Evolutionary conservation across 2,113 vertebrate genomes (phyloP).

Genomic region (Zapus hudsonius): DNA sequence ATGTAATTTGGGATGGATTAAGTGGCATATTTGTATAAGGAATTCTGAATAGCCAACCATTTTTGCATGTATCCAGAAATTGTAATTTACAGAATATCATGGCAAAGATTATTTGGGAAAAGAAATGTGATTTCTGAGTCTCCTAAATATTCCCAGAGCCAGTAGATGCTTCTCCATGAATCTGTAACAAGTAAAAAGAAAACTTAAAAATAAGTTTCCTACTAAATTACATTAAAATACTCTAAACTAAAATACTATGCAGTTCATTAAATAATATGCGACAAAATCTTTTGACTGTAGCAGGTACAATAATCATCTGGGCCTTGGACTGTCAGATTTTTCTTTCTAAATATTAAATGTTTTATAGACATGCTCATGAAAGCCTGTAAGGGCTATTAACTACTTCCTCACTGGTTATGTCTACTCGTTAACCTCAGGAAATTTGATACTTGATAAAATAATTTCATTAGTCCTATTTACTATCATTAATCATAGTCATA

Average conservation of each 20-base stretch:
- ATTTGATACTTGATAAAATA: not conserved
- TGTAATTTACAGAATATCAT: conserved; percentile 26
- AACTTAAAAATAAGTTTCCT: not conserved
- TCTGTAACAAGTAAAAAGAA: not conserved
- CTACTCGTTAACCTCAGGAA: not conserved
- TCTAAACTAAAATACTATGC: not conserved
- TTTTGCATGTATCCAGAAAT: conserved; percentile 11
- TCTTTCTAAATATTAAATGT: conserved; percentile 35
- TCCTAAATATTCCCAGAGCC: conserved; percentile 22
- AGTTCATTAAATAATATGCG: not conserved
- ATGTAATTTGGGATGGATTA: conserved; percentile 19
- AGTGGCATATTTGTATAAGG: conserved; percentile 1
- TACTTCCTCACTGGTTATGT: not conserved
- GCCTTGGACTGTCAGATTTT: not conserved
- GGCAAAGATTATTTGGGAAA: conserved; percentile 21
- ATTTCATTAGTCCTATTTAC: not conserved
- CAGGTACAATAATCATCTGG: not conserved
- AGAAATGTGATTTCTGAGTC: not conserved
- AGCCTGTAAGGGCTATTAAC: not conserved
- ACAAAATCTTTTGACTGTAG: not conserved
- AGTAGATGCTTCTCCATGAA: not conserved
- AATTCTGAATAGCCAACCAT: conserved; percentile 41
- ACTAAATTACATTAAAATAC: not conserved
- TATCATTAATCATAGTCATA: not conserved
- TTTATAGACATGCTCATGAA: not conserved